phyloP scores from a whole-genome alignment of 2,113 vertebrate species.

The Barnardius zonarius region DNA sequence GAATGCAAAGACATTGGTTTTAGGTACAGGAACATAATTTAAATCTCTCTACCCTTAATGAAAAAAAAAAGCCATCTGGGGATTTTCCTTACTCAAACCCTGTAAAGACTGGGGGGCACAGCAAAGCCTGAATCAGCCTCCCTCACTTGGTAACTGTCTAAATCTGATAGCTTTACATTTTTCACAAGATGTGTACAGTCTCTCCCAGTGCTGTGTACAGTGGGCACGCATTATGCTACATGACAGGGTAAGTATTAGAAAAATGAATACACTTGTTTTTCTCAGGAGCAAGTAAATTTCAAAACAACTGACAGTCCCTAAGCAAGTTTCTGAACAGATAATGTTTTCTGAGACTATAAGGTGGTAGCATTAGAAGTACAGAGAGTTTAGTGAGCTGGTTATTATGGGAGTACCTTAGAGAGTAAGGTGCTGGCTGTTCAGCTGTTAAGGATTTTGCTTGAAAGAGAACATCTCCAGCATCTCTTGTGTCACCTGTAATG shows the following conservation, averaged over 20 bases:
- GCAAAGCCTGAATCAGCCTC: neutral
- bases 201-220: neutral
- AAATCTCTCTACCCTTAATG: neutral
- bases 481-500: neutral
- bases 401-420: neutral
- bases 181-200: neutral
- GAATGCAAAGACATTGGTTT: neutral
- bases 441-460: neutral
- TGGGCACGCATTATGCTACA: neutral
- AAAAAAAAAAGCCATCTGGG: accelerated
- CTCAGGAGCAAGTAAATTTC: neutral
- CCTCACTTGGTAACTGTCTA: neutral
- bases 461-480: neutral
- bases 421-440: neutral
- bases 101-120: neutral
- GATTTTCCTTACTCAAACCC: neutral
- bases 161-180: neutral
- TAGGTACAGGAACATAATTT: neutral
- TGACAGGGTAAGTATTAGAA: neutral
- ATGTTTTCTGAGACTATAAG: neutral
- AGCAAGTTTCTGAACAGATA: neutral
- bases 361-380: neutral
- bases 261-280: neutral
- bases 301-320: neutral
- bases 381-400: neutral